Conservation (phyloP, 2,888 invertebrate genomes). For the Dicycla oo region DNA sequence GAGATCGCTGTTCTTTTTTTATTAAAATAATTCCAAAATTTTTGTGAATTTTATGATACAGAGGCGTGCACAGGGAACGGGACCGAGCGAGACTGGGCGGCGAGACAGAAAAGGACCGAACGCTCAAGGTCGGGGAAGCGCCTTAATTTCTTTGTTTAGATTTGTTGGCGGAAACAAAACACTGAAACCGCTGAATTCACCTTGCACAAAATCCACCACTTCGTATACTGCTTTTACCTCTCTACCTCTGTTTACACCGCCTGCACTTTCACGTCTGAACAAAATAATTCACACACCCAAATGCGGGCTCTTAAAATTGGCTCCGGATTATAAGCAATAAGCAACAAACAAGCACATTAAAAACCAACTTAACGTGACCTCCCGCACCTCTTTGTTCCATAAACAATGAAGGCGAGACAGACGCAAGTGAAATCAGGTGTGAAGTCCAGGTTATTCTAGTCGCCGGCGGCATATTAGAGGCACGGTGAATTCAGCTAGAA, state of each 20-base stretch:
- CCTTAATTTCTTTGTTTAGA: too few species aligned
- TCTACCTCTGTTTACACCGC: background rate
- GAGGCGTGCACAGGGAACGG: too few species aligned
- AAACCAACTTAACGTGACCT: slow-evolving; percentile 26
- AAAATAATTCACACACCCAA: background rate
- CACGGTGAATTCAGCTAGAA: slow-evolving; percentile 39
- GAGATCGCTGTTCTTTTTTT: too few species aligned
- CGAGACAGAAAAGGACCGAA: too few species aligned
- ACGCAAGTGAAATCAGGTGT: slow-evolving; percentile 48
- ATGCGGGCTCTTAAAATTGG: slow-evolving; percentile 35
- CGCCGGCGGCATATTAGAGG: slow-evolving; percentile 23
- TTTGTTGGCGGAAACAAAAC: too few species aligned
- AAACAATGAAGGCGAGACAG: slow-evolving; percentile 19
- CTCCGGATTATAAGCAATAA: slow-evolving; percentile 30
- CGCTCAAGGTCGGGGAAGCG: too few species aligned
- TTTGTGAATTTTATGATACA: too few species aligned
- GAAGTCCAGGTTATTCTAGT: slow-evolving; percentile 40
- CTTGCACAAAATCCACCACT: background rate
- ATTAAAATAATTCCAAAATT: too few species aligned
- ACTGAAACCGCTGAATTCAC: background rate
- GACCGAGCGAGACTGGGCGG: too few species aligned
- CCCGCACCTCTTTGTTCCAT: slow-evolving; percentile 50
- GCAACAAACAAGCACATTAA: slow-evolving; percentile 36
- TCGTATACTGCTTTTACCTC: background rate
- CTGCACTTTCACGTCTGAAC: background rate